phyloP scores from a whole-genome alignment of 1,140 invertebrate species.

The Drosophila paulistorum region DNA sequence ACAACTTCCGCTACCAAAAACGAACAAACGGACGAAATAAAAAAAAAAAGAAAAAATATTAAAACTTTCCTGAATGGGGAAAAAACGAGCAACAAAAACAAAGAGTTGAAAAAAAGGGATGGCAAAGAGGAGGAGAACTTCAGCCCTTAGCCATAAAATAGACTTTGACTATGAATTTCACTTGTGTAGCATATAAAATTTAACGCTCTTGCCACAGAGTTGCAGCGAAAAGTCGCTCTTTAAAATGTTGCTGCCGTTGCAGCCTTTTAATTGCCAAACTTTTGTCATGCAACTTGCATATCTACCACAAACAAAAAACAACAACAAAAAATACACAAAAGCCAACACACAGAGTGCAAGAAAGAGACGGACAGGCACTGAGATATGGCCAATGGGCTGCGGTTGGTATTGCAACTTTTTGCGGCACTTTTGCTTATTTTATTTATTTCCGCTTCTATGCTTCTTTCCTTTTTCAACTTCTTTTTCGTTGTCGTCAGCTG shows the following conservation, averaged over 20 bases:
- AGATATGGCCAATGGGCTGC: slow-evolving; percentile 49
- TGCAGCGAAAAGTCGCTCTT: slow-evolving; percentile 29
- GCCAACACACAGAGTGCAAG: slow-evolving; percentile 3
- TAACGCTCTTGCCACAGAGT: slow-evolving; percentile 37
- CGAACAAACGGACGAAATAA: slow-evolving; percentile 23
- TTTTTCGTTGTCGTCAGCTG: slow-evolving; percentile 26
- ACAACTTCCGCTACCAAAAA: slow-evolving; percentile 54
- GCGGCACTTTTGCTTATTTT: slow-evolving; percentile 56
- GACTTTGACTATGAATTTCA: slow-evolving; percentile 58
- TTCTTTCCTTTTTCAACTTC: slow-evolving; percentile 3
- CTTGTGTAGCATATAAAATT: slow-evolving; percentile 53
- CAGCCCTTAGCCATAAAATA: slow-evolving; percentile 59
- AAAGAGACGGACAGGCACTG: slow-evolving; percentile 28
- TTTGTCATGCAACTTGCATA: slow-evolving; percentile 64
- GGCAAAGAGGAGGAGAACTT: slow-evolving; percentile 25
- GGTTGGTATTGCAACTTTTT: slow-evolving; percentile 47
- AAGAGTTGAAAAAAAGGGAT: background rate
- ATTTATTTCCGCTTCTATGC: slow-evolving; percentile 59
- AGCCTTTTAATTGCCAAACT: slow-evolving; percentile 74
- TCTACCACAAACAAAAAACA: slow-evolving; percentile 34
- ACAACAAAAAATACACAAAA: background rate
- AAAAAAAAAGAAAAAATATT: slow-evolving; percentile 21
- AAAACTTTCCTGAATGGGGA: slow-evolving; percentile 36
- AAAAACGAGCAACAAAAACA: background rate
- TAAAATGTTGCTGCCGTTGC: slow-evolving; percentile 42